phyloP scores from a whole-genome alignment of 2,797 vertebrate genomes.

The Apodemus agrarius region DNA sequence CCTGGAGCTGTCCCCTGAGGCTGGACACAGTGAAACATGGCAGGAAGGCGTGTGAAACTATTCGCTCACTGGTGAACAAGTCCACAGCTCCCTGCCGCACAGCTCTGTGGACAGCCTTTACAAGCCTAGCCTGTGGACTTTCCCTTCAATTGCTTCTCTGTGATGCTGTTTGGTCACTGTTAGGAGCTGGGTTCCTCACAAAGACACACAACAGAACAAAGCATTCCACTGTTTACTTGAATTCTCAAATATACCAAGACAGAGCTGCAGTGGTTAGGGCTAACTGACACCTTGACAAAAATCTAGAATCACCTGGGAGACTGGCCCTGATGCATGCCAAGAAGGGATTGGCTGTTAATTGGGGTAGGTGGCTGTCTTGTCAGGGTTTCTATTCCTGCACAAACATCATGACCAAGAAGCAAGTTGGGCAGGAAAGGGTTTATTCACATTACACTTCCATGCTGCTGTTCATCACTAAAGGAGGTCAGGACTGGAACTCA shows the following conservation, averaged over 20 bases:
- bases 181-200: not conserved
- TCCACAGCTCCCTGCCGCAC: not conserved
- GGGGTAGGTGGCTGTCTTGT: too few relatives aligned
- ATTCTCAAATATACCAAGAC: not conserved
- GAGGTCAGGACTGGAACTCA: too few relatives aligned
- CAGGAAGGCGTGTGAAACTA: not conserved
- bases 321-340: not conserved
- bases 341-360: not conserved
- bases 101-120: fast-evolving
- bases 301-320: not conserved
- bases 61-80: not conserved
- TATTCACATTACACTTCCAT: too few relatives aligned
- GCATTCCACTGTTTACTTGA: not conserved
- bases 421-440: too few relatives aligned
- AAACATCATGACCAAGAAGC: too few relatives aligned
- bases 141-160: too few relatives aligned
- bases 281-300: not conserved
- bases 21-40: not conserved
- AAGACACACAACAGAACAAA: not conserved
- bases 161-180: not conserved
- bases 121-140: not conserved
- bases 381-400: too few relatives aligned
- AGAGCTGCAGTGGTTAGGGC: not conserved
- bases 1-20: not conserved
- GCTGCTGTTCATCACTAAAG: too few relatives aligned